Conservation (phyloP, 2,797 vertebrate species). For the Ataeniobius toweri region DNA sequence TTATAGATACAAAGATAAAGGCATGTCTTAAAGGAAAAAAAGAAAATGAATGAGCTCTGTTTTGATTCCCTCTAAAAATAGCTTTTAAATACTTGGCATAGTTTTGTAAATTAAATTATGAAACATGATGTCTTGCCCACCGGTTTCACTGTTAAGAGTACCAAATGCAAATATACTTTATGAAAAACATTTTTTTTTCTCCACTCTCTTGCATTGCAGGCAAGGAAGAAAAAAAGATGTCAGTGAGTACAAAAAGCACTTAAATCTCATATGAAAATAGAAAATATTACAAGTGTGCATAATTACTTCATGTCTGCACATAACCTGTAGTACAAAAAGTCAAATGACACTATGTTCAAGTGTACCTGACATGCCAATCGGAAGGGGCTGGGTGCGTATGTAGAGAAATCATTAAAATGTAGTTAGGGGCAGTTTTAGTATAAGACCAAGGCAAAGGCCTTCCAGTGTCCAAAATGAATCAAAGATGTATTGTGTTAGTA, state of each 20-base stretch:
- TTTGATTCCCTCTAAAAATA: conserved; percentile 83
- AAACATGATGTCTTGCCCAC: conserved; percentile 78
- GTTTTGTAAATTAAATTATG: conserved; percentile 79
- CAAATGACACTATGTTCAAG: conserved; percentile 77
- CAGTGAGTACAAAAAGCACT: conserved; percentile 82
- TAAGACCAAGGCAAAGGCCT: conserved; percentile 50
- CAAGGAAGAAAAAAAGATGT: conserved; percentile 80
- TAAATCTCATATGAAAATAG: conserved; percentile 86
- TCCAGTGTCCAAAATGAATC: conserved; percentile 53
- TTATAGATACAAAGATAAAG: conserved; percentile 82
- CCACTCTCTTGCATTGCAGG: conserved; percentile 76
- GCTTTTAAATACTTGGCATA: conserved; percentile 85
- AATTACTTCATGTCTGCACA: conserved; percentile 80
- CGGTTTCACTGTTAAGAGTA: conserved; percentile 74
- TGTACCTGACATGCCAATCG: conserved; percentile 80
- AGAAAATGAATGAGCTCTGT: conserved; percentile 75
- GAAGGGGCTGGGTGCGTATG: conserved; percentile 40
- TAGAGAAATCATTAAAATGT: conserved; percentile 66
- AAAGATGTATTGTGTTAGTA: conserved; percentile 61
- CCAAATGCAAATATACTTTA: conserved; percentile 83
- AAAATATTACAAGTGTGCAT: conserved; percentile 86
- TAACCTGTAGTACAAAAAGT: conserved; percentile 83
- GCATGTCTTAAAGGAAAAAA: conserved; percentile 75
- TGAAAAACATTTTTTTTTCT: conserved; percentile 75
- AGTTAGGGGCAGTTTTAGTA: conserved; percentile 69